A percentile compares a stretch with the other conserved stretches of the same genome.
Evolutionary conservation across 2,797 vertebrate genomes (phyloP).

Genomic region (Threskiornis aethiopicus): DNA sequence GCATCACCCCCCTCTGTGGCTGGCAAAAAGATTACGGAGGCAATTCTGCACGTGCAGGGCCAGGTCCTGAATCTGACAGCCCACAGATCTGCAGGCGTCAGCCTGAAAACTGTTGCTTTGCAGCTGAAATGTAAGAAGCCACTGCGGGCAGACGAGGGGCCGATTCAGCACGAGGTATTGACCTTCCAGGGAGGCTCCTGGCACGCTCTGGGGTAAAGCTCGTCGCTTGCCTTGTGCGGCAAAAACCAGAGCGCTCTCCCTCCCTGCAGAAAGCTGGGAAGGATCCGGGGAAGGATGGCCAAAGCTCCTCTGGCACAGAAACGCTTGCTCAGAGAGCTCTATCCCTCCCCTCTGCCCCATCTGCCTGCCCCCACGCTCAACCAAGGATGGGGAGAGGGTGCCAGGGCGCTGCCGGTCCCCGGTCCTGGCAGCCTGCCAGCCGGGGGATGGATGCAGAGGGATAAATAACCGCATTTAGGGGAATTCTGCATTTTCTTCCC

Average conservation of each 20-base stretch:
- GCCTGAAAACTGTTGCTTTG: conserved; percentile 1
- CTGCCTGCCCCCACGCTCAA: neutral
- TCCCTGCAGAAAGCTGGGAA: neutral
- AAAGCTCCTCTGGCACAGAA: neutral
- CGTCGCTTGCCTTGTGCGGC: neutral
- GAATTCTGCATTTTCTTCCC: neutral
- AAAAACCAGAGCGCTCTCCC: neutral
- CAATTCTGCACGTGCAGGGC: neutral
- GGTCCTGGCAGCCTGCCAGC: neutral
- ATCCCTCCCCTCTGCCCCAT: neutral
- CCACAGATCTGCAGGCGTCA: neutral
- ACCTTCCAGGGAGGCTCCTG: neutral
- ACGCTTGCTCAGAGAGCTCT: neutral
- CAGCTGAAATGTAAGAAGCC: conserved; percentile 34
- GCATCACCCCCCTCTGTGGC: neutral
- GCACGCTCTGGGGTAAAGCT: neutral
- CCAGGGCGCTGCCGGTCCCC: neutral
- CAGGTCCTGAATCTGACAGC: neutral
- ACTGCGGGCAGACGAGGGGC: neutral
- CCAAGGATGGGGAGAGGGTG: neutral
- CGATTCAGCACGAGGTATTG: neutral
- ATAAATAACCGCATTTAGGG: neutral
- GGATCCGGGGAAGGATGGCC: neutral
- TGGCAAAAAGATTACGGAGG: neutral
- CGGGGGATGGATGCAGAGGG: neutral